phyloP scores from a whole-genome alignment of 2,797 vertebrate species.

The Ambastaia sidthimunki region DNA sequence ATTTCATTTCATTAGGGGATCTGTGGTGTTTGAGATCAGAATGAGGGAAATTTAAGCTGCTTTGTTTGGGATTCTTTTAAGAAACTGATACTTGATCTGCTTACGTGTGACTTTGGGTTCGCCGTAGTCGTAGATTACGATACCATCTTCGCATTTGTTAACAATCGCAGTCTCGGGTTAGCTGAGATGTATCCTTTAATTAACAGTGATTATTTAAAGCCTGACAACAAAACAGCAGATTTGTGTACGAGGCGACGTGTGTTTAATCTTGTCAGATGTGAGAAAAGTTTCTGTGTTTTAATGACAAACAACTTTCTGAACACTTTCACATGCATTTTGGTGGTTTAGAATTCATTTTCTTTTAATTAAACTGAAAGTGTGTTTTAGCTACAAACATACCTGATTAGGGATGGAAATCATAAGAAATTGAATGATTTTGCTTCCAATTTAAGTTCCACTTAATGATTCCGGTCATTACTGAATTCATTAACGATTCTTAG shows the following conservation, averaged over 20 bases:
- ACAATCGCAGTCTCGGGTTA: constrained; percentile 28
- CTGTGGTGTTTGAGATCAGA: constrained; percentile 53
- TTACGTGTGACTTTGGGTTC: neutral
- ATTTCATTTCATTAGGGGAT: constrained; percentile 56
- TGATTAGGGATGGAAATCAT: constrained; percentile 8
- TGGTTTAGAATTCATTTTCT: neutral
- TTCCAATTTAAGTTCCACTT: neutral
- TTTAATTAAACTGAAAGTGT: neutral
- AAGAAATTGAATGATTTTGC: neutral
- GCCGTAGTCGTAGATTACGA: constrained; percentile 43
- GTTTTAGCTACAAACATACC: neutral
- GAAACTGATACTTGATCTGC: constrained; percentile 50
- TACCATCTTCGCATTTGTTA: constrained; percentile 36
- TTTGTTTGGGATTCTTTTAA: constrained; percentile 50
- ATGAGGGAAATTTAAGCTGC: constrained; percentile 49
- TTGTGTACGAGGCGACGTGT: neutral
- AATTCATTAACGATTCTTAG: no score
- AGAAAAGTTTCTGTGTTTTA: constrained; percentile 6
- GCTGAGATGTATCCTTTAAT: constrained; percentile 43
- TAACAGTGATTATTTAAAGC: constrained; percentile 48
- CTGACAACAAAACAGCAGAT: constrained; percentile 37
- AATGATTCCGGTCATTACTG: no score
- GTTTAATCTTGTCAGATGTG: constrained; percentile 12
- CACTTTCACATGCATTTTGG: neutral
- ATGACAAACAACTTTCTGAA: constrained; percentile 5